Evolutionary conservation across 2,113 vertebrate genomes (phyloP).

Genomic region (Oncorhynchus gorbuscha): DNA sequence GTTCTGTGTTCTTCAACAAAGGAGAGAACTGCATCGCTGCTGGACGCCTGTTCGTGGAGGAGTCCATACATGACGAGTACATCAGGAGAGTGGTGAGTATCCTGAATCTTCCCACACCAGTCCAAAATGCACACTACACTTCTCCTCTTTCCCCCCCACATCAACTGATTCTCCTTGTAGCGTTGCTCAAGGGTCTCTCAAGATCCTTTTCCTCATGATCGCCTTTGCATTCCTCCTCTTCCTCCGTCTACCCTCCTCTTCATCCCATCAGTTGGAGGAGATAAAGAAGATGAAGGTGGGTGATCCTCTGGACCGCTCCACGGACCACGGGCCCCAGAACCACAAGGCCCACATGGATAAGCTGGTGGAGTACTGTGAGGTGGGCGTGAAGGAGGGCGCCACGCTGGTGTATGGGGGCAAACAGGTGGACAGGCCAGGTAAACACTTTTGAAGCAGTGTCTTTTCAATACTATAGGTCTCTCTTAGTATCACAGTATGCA

Average conservation of each 20-base stretch:
- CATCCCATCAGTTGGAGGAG: conserved; percentile 74
- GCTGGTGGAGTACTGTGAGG: conserved; percentile 80
- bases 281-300: conserved; percentile 87
- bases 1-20: conserved; percentile 88
- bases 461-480: conserved; percentile 38
- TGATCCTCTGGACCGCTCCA: conserved; percentile 83
- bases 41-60: conserved; percentile 83
- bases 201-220: background rate
- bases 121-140: background rate
- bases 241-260: background rate
- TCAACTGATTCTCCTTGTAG: too few species aligned
- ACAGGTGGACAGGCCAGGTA: conserved; percentile 81
- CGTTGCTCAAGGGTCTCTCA: too few species aligned
- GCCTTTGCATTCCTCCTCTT: background rate
- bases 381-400: conserved; percentile 79
- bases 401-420: conserved; percentile 80
- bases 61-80: conserved; percentile 81
- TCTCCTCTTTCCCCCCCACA: background rate
- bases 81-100: conserved; percentile 78
- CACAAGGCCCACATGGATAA: conserved; percentile 85
- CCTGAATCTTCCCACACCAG: background rate
- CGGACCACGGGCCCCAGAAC: conserved; percentile 87
- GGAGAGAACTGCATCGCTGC: conserved; percentile 90
- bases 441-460: background rate
- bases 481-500: background rate